A percentile compares a stretch with the other conserved stretches of the same genome.
Conservation (phyloP, 1,140 invertebrate species). For the Apis laboriosa region DNA sequence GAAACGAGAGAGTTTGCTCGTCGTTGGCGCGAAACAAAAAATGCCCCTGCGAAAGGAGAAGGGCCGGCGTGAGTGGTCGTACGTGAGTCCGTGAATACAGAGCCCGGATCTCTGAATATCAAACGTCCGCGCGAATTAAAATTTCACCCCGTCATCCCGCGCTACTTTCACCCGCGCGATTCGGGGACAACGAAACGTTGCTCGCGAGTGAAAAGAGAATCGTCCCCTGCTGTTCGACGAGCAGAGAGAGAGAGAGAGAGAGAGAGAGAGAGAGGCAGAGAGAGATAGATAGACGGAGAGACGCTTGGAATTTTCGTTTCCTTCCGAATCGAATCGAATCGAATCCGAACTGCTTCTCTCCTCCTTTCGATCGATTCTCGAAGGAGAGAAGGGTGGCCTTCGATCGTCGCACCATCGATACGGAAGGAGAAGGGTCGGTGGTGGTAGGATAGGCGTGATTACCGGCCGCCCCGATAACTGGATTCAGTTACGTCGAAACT, state of each 20-base stretch:
- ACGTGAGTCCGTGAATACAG: constrained; percentile 42
- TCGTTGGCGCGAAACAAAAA: constrained; percentile 51
- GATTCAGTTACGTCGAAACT: constrained; percentile 54
- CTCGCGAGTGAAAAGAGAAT: not conserved
- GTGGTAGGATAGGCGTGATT: not conserved
- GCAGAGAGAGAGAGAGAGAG: not conserved
- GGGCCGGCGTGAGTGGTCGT: constrained; percentile 25
- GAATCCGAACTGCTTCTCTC: too few species aligned
- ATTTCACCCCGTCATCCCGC: constrained; percentile 20
- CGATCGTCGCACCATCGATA: not conserved
- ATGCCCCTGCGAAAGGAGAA: constrained; percentile 31
- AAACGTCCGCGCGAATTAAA: constrained; percentile 48
- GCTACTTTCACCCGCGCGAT: constrained; percentile 21
- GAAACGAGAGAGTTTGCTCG: constrained; percentile 3
- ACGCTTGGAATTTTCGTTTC: not conserved
- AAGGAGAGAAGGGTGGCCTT: not conserved
- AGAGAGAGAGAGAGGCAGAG: not conserved
- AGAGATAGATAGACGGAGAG: not conserved
- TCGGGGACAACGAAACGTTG: not conserved
- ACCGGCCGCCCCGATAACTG: not conserved
- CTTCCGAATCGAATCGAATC: too few species aligned
- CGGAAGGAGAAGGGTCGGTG: not conserved
- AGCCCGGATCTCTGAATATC: constrained; percentile 41
- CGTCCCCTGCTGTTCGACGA: not conserved
- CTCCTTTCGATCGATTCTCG: too few species aligned